Conservation (phyloP, 1,140 invertebrate genomes). For the Lordiphosa clarofinis region DNA sequence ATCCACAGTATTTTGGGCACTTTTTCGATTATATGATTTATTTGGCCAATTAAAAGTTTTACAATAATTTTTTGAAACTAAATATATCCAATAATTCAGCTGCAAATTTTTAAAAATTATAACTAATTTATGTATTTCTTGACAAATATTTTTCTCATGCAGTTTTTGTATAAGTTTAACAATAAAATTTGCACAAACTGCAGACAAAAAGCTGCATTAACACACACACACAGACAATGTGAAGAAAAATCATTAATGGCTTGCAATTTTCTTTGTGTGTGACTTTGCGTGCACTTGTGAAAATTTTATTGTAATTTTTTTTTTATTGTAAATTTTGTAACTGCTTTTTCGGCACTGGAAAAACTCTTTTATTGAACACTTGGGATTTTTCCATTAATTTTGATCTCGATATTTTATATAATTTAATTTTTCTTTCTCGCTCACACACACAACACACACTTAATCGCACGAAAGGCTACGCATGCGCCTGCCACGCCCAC, state of each 20-base stretch:
- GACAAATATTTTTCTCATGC: background rate
- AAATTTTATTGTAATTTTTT: conserved; percentile 30
- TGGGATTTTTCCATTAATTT: conserved; percentile 4
- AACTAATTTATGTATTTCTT: background rate
- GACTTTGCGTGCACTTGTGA: conserved; percentile 29
- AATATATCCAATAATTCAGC: too few relatives aligned
- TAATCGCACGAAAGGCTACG: conserved; percentile 33
- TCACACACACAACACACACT: conserved; percentile 26
- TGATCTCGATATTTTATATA: conserved; percentile 36
- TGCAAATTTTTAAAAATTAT: background rate
- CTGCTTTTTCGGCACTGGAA: conserved; percentile 1
- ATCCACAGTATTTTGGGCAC: conserved; percentile 29
- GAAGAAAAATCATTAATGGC: background rate
- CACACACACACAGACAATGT: conserved; percentile 10
- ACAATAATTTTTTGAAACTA: conserved; percentile 15
- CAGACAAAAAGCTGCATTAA: conserved; percentile 6
- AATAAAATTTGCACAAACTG: background rate
- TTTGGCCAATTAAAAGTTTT: background rate
- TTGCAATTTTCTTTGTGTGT: conserved; percentile 9
- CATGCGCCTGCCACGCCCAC: conserved; percentile 58
- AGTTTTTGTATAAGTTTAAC: conserved; percentile 6
- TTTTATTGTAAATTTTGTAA: conserved; percentile 6
- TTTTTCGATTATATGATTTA: background rate
- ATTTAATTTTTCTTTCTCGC: conserved; percentile 41
- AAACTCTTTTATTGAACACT: conserved; percentile 1